Conservation (phyloP, 1,140 invertebrate genomes). For the Sycophaga agraensis region DNA sequence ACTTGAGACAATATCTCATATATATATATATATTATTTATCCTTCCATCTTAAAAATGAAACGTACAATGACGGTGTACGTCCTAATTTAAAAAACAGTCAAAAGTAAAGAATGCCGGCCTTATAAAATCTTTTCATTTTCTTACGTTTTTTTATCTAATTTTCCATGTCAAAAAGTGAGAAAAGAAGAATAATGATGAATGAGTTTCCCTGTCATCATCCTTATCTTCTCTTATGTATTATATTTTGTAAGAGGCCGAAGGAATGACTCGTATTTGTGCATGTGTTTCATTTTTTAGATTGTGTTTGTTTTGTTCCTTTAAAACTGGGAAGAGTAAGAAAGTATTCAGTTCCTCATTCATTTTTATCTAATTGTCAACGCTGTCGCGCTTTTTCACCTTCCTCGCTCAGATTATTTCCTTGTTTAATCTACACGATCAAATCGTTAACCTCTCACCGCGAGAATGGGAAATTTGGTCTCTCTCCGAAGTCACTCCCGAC, state of each 20-base stretch:
- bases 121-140: conserved; percentile 16
- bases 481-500: conserved; percentile 42
- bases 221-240: neutral
- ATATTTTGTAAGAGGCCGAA: conserved; percentile 1
- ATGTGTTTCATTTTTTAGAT: no score
- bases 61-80: conserved; percentile 5
- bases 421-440: no score
- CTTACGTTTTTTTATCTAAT: neutral
- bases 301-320: neutral
- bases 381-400: neutral
- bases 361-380: neutral
- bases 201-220: conserved; percentile 9
- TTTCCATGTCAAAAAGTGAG: conserved; percentile 13
- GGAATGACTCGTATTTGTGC: conserved; percentile 21
- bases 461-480: conserved; percentile 43
- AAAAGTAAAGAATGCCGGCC: conserved; percentile 9
- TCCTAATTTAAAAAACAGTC: conserved; percentile 14
- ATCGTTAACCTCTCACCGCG: conserved; percentile 11
- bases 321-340: conserved; percentile 16
- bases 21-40: conserved; percentile 12
- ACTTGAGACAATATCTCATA: conserved; percentile 13
- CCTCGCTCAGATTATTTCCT: neutral
- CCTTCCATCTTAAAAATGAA: conserved; percentile 13
- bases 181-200: conserved; percentile 5
- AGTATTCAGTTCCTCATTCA: conserved; percentile 10